phyloP scores from a whole-genome alignment of 2,113 vertebrate genomes.

The Macrotus californicus region DNA sequence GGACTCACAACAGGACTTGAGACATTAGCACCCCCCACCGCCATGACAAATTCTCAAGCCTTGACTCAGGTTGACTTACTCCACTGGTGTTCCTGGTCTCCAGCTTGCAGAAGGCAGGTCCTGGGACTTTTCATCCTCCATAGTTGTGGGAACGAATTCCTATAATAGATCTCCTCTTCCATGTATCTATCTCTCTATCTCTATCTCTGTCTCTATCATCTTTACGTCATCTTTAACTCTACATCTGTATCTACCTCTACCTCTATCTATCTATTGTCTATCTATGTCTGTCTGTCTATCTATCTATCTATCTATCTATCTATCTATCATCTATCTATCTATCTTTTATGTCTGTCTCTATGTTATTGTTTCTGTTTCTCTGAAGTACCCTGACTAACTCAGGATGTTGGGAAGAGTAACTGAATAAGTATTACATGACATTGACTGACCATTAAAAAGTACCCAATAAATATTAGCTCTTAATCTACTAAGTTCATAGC shows the following conservation, averaged over 20 bases:
- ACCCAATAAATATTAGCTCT: neutral
- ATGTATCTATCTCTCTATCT: neutral
- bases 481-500: neutral
- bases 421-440: neutral
- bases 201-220: neutral
- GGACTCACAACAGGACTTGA: neutral
- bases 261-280: neutral
- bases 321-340: neutral
- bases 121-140: neutral
- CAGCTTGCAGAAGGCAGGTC: neutral
- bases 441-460: neutral
- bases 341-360: neutral
- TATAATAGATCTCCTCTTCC: neutral
- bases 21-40: neutral
- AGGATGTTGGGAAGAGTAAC: neutral
- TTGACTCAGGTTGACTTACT: neutral
- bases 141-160: neutral
- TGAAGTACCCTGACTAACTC: neutral
- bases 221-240: neutral
- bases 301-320: neutral
- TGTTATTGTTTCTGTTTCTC: neutral
- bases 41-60: no score
- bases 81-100: neutral
- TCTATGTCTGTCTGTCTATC: neutral
- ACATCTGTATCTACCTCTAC: neutral